A percentile compares a stretch with the other conserved stretches of the same genome.
These are phyloP conservation scores for Sebastes iracundus DNA, from an alignment of 2,797 vertebrate genomes.

Conservation along the genomic window DNA sequence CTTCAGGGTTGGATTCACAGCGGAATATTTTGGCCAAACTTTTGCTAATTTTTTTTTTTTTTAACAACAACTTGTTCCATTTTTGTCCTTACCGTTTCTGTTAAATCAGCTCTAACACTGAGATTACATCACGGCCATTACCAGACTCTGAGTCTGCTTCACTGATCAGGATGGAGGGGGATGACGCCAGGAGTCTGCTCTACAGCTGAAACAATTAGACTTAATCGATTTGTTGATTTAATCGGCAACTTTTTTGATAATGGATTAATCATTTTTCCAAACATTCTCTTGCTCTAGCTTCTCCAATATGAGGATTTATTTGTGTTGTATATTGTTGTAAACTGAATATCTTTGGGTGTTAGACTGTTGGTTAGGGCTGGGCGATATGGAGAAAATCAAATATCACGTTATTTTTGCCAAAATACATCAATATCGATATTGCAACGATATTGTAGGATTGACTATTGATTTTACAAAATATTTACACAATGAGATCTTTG, in stretches of 20 bases:
- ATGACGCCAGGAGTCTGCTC: not conserved
- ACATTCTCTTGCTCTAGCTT: not conserved
- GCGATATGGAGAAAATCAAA: no score
- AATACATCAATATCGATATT: no score
- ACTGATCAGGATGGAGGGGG: not conserved
- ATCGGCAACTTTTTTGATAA: not conserved
- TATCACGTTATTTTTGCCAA: no score
- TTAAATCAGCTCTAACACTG: constrained; percentile 1
- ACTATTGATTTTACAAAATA: no score
- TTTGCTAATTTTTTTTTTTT: not conserved
- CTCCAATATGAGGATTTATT: not conserved
- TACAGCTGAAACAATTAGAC: not conserved
- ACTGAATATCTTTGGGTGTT: not conserved
- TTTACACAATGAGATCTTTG: no score
- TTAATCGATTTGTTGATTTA: not conserved
- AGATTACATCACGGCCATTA: not conserved
- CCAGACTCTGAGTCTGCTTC: not conserved
- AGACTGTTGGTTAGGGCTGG: not conserved
- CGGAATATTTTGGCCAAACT: not conserved
- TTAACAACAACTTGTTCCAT: not conserved
- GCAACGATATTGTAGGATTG: no score
- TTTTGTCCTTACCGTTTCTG: not conserved
- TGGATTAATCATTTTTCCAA: not conserved
- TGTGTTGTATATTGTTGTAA: not conserved
- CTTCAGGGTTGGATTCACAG: constrained; percentile 23